phyloP scores from a whole-genome alignment of 2,888 invertebrate genomes.

The Epinotia brunnichana region DNA sequence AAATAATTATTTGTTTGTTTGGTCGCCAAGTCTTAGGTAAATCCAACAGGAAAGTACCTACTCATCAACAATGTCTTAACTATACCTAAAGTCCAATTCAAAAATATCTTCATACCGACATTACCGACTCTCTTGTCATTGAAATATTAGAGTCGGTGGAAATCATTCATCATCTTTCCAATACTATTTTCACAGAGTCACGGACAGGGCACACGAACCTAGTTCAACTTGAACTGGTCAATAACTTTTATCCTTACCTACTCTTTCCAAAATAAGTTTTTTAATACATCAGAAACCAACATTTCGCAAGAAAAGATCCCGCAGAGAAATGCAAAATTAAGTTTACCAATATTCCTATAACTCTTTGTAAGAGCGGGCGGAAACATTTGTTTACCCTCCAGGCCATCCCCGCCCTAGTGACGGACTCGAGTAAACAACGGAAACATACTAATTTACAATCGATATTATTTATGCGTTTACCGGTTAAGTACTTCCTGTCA shows the following conservation, averaged over 20 bases:
- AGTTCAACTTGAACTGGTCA: neutral
- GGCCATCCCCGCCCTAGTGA: slow-evolving; percentile 29
- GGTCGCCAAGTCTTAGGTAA: neutral
- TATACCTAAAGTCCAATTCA: no score
- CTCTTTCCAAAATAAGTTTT: slow-evolving; percentile 14
- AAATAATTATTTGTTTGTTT: neutral
- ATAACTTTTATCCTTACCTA: neutral
- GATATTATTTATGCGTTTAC: slow-evolving; percentile 42
- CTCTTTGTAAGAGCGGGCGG: slow-evolving; percentile 32
- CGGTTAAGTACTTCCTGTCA: slow-evolving; percentile 40
- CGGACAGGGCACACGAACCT: no score
- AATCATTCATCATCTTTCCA: no score
- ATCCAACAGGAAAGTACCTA: no score
- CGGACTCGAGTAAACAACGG: slow-evolving; percentile 40
- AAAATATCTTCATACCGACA: no score
- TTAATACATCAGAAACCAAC: neutral
- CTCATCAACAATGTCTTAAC: no score
- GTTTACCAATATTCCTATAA: slow-evolving; percentile 20
- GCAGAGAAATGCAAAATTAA: slow-evolving; percentile 29
- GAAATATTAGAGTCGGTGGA: no score
- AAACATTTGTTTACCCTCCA: slow-evolving; percentile 40
- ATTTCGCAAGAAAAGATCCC: neutral
- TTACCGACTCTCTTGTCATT: no score
- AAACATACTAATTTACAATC: slow-evolving; percentile 43
- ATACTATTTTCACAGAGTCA: no score